Evolutionary conservation across 2,888 invertebrate species (phyloP).

Genomic region (Oscheius sp.): DNA sequence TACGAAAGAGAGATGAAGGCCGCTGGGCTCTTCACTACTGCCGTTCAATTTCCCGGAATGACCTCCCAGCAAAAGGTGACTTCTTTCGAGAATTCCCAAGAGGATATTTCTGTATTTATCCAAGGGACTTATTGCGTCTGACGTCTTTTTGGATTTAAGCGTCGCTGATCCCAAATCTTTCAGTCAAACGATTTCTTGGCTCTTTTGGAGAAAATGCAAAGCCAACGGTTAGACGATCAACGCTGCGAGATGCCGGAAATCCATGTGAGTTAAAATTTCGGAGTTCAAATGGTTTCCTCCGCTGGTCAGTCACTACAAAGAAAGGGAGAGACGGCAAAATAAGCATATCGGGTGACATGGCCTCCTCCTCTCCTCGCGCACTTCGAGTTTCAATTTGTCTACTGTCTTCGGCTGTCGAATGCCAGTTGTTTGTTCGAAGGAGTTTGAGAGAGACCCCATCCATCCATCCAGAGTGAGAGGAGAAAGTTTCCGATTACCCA

Average conservation of each 20-base stretch:
- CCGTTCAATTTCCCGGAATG: constrained; percentile 33
- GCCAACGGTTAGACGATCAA: constrained; percentile 94
- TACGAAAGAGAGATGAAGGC: constrained; percentile 51
- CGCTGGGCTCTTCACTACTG: constrained; percentile 47
- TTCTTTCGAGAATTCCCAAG: background rate
- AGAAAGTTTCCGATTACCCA: constrained; percentile 11
- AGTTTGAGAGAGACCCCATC: no score
- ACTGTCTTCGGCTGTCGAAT: constrained; percentile 15
- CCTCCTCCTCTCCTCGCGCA: constrained; percentile 1
- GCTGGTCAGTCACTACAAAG: no score
- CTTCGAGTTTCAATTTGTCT: constrained; percentile 20
- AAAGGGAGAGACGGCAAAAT: constrained; percentile 11
- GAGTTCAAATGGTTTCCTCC: background rate
- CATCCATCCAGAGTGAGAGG: no score
- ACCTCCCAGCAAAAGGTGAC: constrained; percentile 15
- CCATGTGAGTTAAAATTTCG: constrained; percentile 40
- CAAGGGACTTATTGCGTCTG: background rate
- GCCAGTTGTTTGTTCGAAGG: constrained; percentile 12
- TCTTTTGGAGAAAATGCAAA: constrained; percentile 90
- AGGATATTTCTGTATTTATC: background rate
- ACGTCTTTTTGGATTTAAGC: background rate
- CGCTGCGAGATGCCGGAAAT: constrained; percentile 85
- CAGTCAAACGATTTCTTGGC: constrained; percentile 83
- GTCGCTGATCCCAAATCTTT: constrained; percentile 31
- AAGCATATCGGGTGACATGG: constrained; percentile 26